Conservation (phyloP, 1,140 invertebrate genomes). For the Solenopsis invicta region DNA sequence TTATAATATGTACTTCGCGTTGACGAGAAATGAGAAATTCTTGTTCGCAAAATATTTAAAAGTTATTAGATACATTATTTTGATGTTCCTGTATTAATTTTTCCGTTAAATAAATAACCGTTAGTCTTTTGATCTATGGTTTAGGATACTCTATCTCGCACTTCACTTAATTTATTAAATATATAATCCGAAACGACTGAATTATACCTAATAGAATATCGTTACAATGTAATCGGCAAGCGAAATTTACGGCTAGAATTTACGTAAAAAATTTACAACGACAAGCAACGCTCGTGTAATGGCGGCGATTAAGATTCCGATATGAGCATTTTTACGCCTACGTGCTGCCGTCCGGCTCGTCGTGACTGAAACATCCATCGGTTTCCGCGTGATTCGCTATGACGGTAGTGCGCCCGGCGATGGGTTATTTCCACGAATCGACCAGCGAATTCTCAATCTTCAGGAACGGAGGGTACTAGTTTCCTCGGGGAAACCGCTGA, state of each 20-base stretch:
- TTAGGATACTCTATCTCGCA: background rate
- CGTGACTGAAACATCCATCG: conserved; percentile 56
- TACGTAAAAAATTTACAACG: conserved; percentile 7
- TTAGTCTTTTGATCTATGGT: background rate
- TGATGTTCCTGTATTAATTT: background rate
- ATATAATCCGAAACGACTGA: conserved; percentile 1
- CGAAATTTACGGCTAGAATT: conserved; percentile 4
- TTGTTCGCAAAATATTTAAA: background rate
- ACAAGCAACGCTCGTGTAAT: conserved; percentile 30
- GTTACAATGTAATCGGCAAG: conserved; percentile 6
- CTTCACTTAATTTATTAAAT: background rate
- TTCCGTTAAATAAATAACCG: background rate
- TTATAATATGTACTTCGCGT: background rate
- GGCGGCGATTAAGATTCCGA: conserved; percentile 42
- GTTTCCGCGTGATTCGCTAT: conserved; percentile 71
- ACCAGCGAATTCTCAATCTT: conserved; percentile 72
- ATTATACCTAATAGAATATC: conserved; percentile 30
- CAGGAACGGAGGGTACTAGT: conserved; percentile 72
- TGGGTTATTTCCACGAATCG: conserved; percentile 78
- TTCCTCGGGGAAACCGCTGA: conserved; percentile 74
- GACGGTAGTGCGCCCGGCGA: conserved; percentile 26
- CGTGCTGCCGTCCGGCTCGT: conserved; percentile 35
- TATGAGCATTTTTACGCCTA: conserved; percentile 44
- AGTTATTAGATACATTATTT: conserved; percentile 4
- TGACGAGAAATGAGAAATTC: conserved; percentile 19